Evolutionary conservation across 1,140 invertebrate species (phyloP).

Genomic region (Nasonia longicornis): DNA sequence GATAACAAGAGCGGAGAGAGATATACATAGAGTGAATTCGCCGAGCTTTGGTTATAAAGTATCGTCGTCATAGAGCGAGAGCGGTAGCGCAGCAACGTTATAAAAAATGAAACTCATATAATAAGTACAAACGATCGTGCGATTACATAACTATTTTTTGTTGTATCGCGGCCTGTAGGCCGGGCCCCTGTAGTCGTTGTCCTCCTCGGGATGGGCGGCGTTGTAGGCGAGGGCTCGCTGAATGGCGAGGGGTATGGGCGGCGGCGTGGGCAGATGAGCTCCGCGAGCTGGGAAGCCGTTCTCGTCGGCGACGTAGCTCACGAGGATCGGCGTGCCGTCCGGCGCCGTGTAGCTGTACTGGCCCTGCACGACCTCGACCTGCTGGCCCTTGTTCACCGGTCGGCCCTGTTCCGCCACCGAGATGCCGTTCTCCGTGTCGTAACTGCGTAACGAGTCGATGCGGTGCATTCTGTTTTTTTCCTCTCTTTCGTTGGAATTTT

Average conservation of each 20-base stretch:
- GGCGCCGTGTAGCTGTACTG: slow-evolving; percentile 85
- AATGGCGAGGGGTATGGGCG: slow-evolving; percentile 75
- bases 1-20: neutral
- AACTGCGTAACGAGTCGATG: slow-evolving; percentile 57
- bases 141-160: neutral
- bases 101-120: neutral
- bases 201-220: slow-evolving; percentile 66
- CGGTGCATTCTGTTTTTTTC: neutral
- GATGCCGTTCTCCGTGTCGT: slow-evolving; percentile 72
- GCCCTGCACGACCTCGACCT: slow-evolving; percentile 76
- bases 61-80: neutral
- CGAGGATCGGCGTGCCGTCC: slow-evolving; percentile 80
- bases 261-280: slow-evolving; percentile 82
- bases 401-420: slow-evolving; percentile 67
- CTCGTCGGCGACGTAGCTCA: slow-evolving; percentile 85
- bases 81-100: neutral
- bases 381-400: slow-evolving; percentile 71
- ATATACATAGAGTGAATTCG: neutral
- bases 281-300: slow-evolving; percentile 80
- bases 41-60: neutral
- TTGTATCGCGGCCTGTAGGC: slow-evolving; percentile 7
- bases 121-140: too few relatives aligned
- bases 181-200: slow-evolving; percentile 37
- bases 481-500: neutral
- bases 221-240: slow-evolving; percentile 66